Evolutionary conservation across 2,888 invertebrate species (phyloP), one percentile per base, ranked within the genome.

Genomic region (Nemurella pictetii): DNA sequence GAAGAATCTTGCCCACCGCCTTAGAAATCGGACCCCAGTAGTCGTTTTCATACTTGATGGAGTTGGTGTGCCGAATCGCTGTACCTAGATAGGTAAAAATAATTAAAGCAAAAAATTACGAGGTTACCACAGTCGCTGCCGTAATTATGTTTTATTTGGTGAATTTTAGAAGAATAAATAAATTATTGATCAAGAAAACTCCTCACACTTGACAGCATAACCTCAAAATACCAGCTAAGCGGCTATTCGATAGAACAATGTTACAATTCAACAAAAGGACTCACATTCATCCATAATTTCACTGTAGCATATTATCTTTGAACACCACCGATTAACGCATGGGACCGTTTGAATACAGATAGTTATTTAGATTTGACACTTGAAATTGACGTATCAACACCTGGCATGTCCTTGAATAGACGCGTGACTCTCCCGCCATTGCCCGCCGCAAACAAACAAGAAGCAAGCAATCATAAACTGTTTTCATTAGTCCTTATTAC

Each of bases 1-100:
- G 32, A 2, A 87, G 80, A 78, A 87, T 86, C 32, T 86, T 83
- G 12, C 84, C 85, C 25, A 87, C 85, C 28, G 85, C 86, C 72
- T 86, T 85, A 2, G 86, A 86, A 15, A 87, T 82, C 0, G 80
- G 74, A 15, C 28, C 74, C 87, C 87, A 87, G 28, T 85, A 86
- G 74, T 85, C 85, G 28, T 75, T 78, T 55, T 82, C 83, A 83
- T 85, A 85, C 15, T 80, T 80, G 36, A 84, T 78, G 26, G 29
- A 55, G 72, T 72, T 27, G 28, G 55, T 27, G 20, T 72, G 28
- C 20, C 72, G 82, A 26, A 36, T 55, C 20, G 55, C 55, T 55
- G 55, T 55, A 20, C 55, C 55, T 55, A 55, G n/a, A n/a, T n/a
- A n/a, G n/a, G n/a, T n/a, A n/a, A n/a, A n/a, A n/a, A n/a, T n/a